A percentile compares a stretch with the other conserved stretches of the same genome.
These are phyloP conservation scores for Apamea epomidion DNA, from an alignment of 2,888 invertebrate species.

Conservation along the genomic window DNA sequence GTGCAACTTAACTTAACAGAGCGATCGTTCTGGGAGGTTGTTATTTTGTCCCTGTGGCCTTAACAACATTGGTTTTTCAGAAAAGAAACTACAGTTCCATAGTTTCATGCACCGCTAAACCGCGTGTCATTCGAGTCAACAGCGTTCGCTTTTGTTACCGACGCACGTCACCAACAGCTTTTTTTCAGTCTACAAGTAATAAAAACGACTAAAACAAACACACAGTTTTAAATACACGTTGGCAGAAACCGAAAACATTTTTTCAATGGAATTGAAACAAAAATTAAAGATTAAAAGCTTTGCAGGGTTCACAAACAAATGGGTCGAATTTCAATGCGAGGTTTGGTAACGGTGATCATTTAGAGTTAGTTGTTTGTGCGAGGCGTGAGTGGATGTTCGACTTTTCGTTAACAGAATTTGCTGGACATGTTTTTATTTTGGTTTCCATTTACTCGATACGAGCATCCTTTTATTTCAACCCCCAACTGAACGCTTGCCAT, in stretches of 20 bases:
- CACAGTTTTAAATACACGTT: constrained; percentile 51
- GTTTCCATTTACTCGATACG: not conserved
- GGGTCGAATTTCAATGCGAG: constrained; percentile 18
- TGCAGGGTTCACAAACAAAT: constrained; percentile 27
- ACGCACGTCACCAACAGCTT: constrained; percentile 42
- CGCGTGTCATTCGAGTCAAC: constrained; percentile 18
- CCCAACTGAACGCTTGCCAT: not conserved
- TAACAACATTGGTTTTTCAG: not conserved
- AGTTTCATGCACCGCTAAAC: constrained; percentile 8
- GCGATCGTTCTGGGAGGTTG: not conserved
- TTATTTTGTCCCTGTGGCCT: too few relatives aligned
- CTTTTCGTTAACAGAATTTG: constrained; percentile 3
- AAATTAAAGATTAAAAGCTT: constrained; percentile 50
- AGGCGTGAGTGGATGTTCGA: constrained; percentile 10
- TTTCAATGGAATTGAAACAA: constrained; percentile 46
- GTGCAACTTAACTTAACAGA: too few relatives aligned
- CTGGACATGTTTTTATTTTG: not conserved
- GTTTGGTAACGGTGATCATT: constrained; percentile 28
- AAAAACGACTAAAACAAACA: constrained; percentile 48
- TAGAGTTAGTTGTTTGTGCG: constrained; percentile 12
- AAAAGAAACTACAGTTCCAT: not conserved
- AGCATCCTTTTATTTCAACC: not conserved
- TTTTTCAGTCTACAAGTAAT: constrained; percentile 40
- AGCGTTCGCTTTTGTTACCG: constrained; percentile 27
- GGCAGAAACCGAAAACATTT: constrained; percentile 38